Conservation (phyloP, 37 sponge, comb jelly and placozoan species). For the Tethya wilhelma region DNA sequence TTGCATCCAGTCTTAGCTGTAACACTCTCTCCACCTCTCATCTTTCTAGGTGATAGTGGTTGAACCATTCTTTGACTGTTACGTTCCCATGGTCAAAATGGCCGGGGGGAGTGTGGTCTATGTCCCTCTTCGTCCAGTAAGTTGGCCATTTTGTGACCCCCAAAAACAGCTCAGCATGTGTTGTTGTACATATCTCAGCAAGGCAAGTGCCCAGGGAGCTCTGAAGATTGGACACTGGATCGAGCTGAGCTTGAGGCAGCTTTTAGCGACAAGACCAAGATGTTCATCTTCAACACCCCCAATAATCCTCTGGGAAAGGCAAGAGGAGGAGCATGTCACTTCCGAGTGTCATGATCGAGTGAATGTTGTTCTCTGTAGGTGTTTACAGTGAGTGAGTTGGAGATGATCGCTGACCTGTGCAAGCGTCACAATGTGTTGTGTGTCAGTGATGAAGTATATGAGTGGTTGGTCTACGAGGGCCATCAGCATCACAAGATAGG, state of each 20-base stretch:
- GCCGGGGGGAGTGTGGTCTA: constrained; percentile 72
- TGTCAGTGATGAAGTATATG: constrained; percentile 98
- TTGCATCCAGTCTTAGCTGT: background rate
- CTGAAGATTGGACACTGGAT: constrained; percentile 84
- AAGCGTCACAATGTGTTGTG: constrained; percentile 85
- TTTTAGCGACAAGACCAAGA: constrained; percentile 86
- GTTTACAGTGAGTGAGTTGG: constrained; percentile 80
- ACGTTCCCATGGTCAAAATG: constrained; percentile 78
- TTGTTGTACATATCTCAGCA: constrained; percentile 23
- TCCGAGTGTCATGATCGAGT: background rate
- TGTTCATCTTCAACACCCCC: constrained; percentile 91
- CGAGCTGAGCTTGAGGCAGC: constrained; percentile 82
- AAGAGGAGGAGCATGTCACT: background rate
- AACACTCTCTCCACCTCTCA: no score
- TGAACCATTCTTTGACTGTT: constrained; percentile 98
- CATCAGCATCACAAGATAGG: constrained; percentile 81
- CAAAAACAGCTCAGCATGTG: background rate
- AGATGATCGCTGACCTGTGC: constrained; percentile 92
- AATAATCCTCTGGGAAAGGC: constrained; percentile 97
- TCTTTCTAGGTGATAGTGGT: constrained; percentile 90
- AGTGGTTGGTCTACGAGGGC: constrained; percentile 89
- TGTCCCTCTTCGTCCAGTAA: constrained; percentile 86
- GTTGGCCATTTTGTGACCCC: background rate
- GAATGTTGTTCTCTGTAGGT: constrained; percentile 39
- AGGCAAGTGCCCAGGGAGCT: constrained; percentile 47